Evolutionary conservation across 2,797 vertebrate genomes (phyloP).

Genomic region (Rhyacichthys aspro): DNA sequence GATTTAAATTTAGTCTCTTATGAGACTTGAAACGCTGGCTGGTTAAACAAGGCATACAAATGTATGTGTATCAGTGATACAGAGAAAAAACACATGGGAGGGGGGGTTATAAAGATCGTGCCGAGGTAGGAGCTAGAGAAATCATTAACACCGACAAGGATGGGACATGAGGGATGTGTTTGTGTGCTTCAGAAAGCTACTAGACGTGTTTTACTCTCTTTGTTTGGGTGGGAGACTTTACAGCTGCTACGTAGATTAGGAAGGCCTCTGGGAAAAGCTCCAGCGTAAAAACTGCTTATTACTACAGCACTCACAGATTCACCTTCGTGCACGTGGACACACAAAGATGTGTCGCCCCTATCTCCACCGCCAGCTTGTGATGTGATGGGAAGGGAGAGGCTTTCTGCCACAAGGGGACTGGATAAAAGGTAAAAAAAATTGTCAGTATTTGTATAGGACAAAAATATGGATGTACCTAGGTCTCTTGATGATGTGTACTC

Average conservation of each 20-base stretch:
- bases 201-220: conserved; percentile 37
- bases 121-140: conserved; percentile 23
- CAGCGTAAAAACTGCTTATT: conserved; percentile 52
- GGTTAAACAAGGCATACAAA: conserved; percentile 11
- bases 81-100: conserved; percentile 5
- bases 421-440: conserved; percentile 74
- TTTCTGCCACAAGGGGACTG: conserved; percentile 56
- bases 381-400: conserved; percentile 70
- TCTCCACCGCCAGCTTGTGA: conserved; percentile 71
- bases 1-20: conserved; percentile 47
- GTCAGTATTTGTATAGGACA: conserved; percentile 12
- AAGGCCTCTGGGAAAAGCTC: conserved; percentile 30
- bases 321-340: conserved; percentile 25
- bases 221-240: conserved; percentile 45
- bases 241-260: conserved; percentile 59
- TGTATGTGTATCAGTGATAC: conserved; percentile 21
- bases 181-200: conserved; percentile 40
- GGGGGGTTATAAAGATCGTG: conserved; percentile 21
- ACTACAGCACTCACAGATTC: conserved; percentile 42
- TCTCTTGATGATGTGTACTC: not conserved
- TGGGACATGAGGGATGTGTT: conserved; percentile 28
- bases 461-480: not conserved
- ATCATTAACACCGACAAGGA: conserved; percentile 25
- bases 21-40: conserved; percentile 20
- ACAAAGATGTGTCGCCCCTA: conserved; percentile 55